A percentile compares a stretch with the other conserved stretches of the same genome.
Conservation (phyloP, 2,888 invertebrate genomes). For the Dorcus parallelipipedus region DNA sequence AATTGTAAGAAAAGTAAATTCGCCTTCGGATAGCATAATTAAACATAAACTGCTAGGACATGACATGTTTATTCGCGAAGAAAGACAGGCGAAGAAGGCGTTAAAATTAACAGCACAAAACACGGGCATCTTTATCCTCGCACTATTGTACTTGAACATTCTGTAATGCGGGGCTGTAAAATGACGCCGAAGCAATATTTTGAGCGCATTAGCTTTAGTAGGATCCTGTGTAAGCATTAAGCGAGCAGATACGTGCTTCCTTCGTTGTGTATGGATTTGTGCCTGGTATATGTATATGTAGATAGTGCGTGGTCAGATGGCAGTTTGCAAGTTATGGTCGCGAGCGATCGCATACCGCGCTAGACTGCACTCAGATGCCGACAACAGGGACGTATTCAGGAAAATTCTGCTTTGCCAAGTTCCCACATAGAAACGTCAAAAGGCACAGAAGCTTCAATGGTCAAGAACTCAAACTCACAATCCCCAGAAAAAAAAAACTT, state of each 20-base stretch:
- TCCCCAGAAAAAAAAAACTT: neutral
- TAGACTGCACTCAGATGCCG: conserved; percentile 39
- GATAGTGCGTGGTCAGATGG: conserved; percentile 47
- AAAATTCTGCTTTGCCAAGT: neutral
- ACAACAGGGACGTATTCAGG: conserved; percentile 32
- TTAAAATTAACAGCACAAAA: no score
- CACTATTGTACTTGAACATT: no score
- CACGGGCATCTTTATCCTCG: no score
- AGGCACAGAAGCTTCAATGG: neutral
- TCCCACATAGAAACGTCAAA: neutral
- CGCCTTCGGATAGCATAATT: no score
- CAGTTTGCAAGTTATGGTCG: conserved; percentile 45
- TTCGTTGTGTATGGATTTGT: conserved; percentile 15
- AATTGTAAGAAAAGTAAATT: no score
- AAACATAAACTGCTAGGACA: no score
- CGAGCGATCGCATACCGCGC: conserved; percentile 44
- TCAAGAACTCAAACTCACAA: neutral
- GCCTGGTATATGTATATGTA: conserved; percentile 36
- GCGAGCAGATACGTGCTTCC: conserved; percentile 5
- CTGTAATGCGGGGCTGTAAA: no score
- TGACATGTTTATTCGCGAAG: no score
- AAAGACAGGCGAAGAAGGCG: no score
- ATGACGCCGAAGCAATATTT: no score
- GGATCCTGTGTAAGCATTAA: conserved; percentile 3
- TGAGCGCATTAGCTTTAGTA: no score